A percentile compares a stretch with the other conserved stretches of the same genome.
These are phyloP conservation scores for Cryptocheilus praepositus DNA, from an alignment of 2,888 invertebrate species.

Conservation along the genomic window DNA sequence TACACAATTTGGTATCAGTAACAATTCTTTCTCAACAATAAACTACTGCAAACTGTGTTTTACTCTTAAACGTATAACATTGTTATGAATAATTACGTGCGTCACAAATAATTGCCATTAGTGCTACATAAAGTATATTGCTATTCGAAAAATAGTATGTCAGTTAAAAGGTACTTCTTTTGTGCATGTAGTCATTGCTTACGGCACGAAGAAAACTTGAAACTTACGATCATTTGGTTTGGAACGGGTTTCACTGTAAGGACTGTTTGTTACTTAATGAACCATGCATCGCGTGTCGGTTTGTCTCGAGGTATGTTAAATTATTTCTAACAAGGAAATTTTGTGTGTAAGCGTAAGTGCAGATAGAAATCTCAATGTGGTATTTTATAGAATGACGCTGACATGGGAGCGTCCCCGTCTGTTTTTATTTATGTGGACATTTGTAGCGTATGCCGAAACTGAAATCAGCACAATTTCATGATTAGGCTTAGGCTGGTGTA, in stretches of 20 bases:
- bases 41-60: not conserved
- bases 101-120: not conserved
- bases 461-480: no score
- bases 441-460: no score
- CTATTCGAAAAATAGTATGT: conserved; percentile 35
- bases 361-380: no score
- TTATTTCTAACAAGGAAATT: no score
- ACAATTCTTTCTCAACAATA: not conserved
- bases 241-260: not conserved
- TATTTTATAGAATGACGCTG: no score
- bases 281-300: no score
- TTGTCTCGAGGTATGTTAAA: no score
- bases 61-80: not conserved
- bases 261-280: conserved; percentile 2
- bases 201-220: not conserved
- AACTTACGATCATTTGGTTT: not conserved
- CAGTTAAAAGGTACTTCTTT: conserved; percentile 36
- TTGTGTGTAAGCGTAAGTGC: no score
- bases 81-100: no score
- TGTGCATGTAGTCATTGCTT: conserved; percentile 28
- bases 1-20: conserved; percentile 9
- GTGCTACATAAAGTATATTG: conserved; percentile 36
- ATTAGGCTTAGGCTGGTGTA: no score
- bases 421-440: no score
- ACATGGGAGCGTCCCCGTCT: no score